These are phyloP conservation scores for Coreius guichenoti DNA, from an alignment of 2,797 vertebrate genomes.

Conservation along the genomic window DNA sequence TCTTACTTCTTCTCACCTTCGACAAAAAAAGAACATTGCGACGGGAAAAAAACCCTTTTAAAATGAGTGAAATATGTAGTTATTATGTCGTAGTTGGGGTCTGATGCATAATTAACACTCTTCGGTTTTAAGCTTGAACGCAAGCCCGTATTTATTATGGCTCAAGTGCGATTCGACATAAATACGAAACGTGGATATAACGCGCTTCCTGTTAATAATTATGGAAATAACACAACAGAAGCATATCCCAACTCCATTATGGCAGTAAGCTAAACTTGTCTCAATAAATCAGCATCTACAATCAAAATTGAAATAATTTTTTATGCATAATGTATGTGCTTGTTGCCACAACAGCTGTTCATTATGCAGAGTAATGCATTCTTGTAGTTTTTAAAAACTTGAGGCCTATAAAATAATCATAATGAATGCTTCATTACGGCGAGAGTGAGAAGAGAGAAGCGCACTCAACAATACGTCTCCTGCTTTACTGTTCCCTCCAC, in stretches of 20 bases:
- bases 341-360: conserved; percentile 98
- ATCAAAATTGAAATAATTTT: conserved; percentile 98
- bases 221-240: conserved; percentile 94
- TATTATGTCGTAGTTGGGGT: conserved; percentile 72
- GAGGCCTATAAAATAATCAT: conserved; percentile 90
- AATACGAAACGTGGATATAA: conserved; percentile 82
- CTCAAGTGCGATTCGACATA: conserved; percentile 79
- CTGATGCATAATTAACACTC: conserved; percentile 78
- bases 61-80: conserved; percentile 57
- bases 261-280: conserved; percentile 93
- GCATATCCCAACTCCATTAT: conserved; percentile 96
- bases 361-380: conserved; percentile 95
- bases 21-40: conserved; percentile 15
- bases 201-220: conserved; percentile 90
- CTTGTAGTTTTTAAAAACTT: conserved; percentile 96
- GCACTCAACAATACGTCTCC: conserved; percentile 78
- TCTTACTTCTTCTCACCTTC: conserved; percentile 16
- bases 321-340: conserved; percentile 96
- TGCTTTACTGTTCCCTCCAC: conserved; percentile 81
- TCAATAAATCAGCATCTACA: conserved; percentile 98
- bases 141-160: conserved; percentile 77
- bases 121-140: conserved; percentile 75
- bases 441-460: conserved; percentile 79
- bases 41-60: neutral
- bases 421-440: conserved; percentile 87